Evolutionary conservation across 2,888 invertebrate species (phyloP).

Genomic region (Patella ulyssiponensis): DNA sequence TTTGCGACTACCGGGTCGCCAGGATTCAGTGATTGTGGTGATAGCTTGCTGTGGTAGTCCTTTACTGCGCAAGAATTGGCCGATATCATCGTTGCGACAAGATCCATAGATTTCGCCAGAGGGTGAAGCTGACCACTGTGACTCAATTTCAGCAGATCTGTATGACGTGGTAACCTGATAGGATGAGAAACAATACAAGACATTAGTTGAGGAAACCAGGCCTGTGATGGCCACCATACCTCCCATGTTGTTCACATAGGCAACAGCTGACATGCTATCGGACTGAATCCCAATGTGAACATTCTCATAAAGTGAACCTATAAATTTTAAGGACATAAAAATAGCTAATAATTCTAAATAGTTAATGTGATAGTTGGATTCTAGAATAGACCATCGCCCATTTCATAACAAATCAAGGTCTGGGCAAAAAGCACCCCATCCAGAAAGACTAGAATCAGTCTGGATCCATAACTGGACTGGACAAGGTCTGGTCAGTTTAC

Average conservation of each 20-base stretch:
- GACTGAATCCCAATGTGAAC: no score
- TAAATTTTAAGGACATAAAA: not conserved
- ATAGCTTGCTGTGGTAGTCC: conserved; percentile 9
- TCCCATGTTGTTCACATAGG: no score
- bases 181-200: conserved; percentile 29
- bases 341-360: not conserved
- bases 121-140: conserved; percentile 16
- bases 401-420: not conserved
- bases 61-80: conserved; percentile 18
- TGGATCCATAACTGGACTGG: not conserved
- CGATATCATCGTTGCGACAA: conserved; percentile 31
- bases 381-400: not conserved
- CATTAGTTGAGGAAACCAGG: conserved; percentile 34
- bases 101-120: not conserved
- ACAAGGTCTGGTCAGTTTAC: conserved; percentile 24
- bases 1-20: conserved; percentile 1
- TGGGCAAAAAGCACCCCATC: not conserved
- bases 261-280: no score
- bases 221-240: conserved; percentile 30
- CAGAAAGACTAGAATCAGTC: not conserved
- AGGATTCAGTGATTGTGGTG: conserved; percentile 15
- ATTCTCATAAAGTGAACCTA: no score
- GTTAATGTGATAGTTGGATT: not conserved
- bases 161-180: conserved; percentile 31
- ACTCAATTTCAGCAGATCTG: conserved; percentile 24